Evolutionary conservation across 2,113 vertebrate species (phyloP).

Genomic region (Setophaga petechia): DNA sequence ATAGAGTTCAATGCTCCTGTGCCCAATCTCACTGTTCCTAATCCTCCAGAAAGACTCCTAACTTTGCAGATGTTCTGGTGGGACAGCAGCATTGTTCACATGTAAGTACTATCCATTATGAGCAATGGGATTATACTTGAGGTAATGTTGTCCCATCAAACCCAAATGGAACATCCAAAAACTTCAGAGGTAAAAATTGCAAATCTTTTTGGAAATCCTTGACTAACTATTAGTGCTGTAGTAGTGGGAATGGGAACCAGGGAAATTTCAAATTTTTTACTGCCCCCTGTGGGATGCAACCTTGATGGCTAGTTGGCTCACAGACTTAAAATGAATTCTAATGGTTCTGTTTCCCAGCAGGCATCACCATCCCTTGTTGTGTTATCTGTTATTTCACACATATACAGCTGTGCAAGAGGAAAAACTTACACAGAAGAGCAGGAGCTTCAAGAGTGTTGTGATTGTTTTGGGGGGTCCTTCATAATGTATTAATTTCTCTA

Average conservation of each 20-base stretch:
- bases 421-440: neutral
- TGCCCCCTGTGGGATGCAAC: no score
- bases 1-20: neutral
- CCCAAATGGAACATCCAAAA: accelerated
- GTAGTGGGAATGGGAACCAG: neutral
- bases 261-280: neutral
- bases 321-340: neutral
- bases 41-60: neutral
- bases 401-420: neutral
- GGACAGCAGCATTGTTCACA: neutral
- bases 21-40: neutral
- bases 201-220: neutral
- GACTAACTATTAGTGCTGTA: neutral
- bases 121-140: neutral
- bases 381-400: neutral
- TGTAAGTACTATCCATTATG: neutral
- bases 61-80: neutral
- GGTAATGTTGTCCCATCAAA: neutral
- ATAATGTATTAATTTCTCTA: neutral
- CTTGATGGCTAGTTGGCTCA: neutral
- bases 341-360: neutral
- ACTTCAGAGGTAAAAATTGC: neutral
- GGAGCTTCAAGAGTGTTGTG: neutral
- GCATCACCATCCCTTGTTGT: neutral
- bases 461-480: neutral